Evolutionary conservation across 2,797 vertebrate genomes (phyloP), one percentile per base, ranked within the genome.

Genomic region (Falco concolor): DNA sequence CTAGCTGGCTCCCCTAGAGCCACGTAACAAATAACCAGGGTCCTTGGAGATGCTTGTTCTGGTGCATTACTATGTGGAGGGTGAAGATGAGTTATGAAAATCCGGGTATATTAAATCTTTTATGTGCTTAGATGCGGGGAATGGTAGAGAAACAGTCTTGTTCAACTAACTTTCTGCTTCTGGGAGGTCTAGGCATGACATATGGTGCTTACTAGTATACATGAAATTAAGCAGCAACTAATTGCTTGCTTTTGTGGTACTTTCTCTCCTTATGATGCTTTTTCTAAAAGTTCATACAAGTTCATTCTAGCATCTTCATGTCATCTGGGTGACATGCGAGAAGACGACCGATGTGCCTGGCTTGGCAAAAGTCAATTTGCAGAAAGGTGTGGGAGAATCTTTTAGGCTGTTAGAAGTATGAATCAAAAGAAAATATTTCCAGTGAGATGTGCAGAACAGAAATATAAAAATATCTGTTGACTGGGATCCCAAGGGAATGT

Each of bases 381-480:
- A 90, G 64, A 64, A 79, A 52, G 16, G 7, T 90, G 77, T 79
- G 68, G 81, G 87, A 79, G 75, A 95, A 82, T 77, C 67, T 95
- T 87, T 77, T 34, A 67, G 78, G 53, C 75, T 70, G 56, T 42
- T 87, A 67, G 54, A 83, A 89, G 65, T 36, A 87, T 68, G 88
- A 94, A 94, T 89, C n/a, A 60, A 94, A 94, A 50, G 13, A n/a
- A 95, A 68, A 59, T 42, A 73, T 75, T 94, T 87, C 88, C 74
- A 90, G 56, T 36, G 72, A 87, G 67, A 80, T 75, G 49, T 83
- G 53, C 40, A 78, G 60, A 93, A 80, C 10, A 84, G 87, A 81
- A 63, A 49, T 57, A 87, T 67, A 60, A 94, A 97, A 91, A 93
- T 96, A 93, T 79, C 75, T 87, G 74, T 94, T 94, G 84, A 94